Base-by-base conservation (phyloP, 2,797 vertebrate species). In the Lepilemur ruficaudatus region DNA sequence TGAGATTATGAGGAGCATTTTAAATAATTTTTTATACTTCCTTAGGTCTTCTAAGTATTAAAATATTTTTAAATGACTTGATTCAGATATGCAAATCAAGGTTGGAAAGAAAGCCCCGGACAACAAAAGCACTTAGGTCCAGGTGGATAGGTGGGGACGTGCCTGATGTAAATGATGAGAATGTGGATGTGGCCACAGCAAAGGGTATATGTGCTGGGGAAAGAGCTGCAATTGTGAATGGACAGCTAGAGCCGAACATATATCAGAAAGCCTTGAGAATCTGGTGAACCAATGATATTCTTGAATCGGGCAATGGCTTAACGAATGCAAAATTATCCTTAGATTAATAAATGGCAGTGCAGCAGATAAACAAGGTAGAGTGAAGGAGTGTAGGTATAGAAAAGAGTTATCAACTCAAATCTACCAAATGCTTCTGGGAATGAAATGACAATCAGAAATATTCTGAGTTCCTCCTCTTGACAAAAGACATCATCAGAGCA, bases 391-490 rank as follows among this genome's bases (percentile, higher is more conserved):
- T 5, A 94, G 20, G 23, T 41, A 81, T 2, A 75, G n/a, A 61
- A 69, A 43, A 79, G 12, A 30, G 11, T 69, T 89, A 70, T 82
- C 86, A 84, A 91, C 78, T 91, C 70, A 93, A 81, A 82, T 79
- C 32, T 70, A 85, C 6, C 69, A 72, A 96, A 76, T 61, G 13
- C 72, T 95, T 96, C 72, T 88, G 48, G 38, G 41, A 83, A 88
- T 85, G 13, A 91, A 95, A 81, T 79, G 20, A 61, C 14, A 88
- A 85, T 87, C 61, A 94, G 55, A 89, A 95, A 90, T 52, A 91
- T 90, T 85, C 70, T 79, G 75, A 94, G 22, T 89, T 89, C 23
- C 2, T 69, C 46, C 35, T 93, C 48, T 38, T 95, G 75, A 87
- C 22, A 85, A 80, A 89, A 83, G 89, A 61, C n/a, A 59, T 88